phyloP scores from a whole-genome alignment of 2,113 vertebrate species.

The Podarcis raffonei region DNA sequence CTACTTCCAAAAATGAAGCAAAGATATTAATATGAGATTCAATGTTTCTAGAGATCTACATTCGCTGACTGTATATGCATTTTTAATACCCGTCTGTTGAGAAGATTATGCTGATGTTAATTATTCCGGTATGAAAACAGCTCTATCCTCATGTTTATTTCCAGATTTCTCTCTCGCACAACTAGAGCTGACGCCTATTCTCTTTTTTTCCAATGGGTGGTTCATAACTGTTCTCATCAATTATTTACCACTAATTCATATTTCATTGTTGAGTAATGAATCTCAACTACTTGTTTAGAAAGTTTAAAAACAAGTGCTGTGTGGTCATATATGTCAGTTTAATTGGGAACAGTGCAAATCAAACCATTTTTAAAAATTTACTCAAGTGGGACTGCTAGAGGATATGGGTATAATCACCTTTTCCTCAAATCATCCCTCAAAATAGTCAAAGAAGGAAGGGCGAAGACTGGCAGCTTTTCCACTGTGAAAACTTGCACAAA shows the following conservation, averaged over 20 bases:
- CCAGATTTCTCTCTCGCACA: not conserved
- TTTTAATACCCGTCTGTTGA: not conserved
- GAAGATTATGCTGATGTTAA: not conserved
- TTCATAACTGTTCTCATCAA: slow-evolving; percentile 33
- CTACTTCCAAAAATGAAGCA: not conserved
- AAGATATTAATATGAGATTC: not conserved
- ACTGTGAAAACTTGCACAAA: not conserved
- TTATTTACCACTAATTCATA: slow-evolving; percentile 43
- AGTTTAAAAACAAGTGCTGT: slow-evolving; percentile 3
- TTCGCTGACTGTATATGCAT: not conserved
- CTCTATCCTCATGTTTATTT: slow-evolving; percentile 23
- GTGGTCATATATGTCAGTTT: slow-evolving; percentile 16
- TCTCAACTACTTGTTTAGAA: slow-evolving; percentile 37
- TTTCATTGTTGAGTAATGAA: slow-evolving; percentile 41
- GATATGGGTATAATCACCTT: not conserved
- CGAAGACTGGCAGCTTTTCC: not conserved
- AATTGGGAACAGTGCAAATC: slow-evolving; percentile 28
- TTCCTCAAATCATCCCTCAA: not conserved
- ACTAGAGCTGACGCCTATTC: not conserved
- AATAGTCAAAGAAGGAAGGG: not conserved
- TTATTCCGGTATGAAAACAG: slow-evolving; percentile 13
- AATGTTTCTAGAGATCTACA: not conserved
- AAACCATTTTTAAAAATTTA: not conserved
- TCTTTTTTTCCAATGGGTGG: slow-evolving; percentile 22
- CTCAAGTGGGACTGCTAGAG: not conserved